Evolutionary conservation across 2,113 vertebrate genomes (phyloP).

Genomic region (Xiphophorus couchianus): DNA sequence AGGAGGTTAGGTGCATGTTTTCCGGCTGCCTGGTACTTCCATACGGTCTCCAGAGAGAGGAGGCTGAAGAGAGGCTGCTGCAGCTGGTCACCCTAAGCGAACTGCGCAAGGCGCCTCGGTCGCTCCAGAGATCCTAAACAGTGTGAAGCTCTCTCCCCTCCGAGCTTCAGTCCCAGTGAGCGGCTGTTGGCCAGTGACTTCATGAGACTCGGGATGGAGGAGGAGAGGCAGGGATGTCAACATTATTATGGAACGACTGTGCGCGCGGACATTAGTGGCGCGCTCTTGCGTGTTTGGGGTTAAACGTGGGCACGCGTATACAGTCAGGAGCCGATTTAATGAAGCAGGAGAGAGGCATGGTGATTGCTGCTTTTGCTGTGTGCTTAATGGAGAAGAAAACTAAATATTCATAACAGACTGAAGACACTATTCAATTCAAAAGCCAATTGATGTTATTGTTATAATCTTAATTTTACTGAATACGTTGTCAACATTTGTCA

Average conservation of each 20-base stretch:
- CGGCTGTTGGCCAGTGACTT: slow-evolving; percentile 44
- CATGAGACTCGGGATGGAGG: slow-evolving; percentile 16
- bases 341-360: neutral
- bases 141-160: slow-evolving; percentile 51
- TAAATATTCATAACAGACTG: too few species aligned
- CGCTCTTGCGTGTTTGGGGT: neutral
- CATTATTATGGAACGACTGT: neutral
- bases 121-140: slow-evolving; percentile 32
- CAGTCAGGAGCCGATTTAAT: neutral
- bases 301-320: neutral
- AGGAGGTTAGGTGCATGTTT: slow-evolving; percentile 55
- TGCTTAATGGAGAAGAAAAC: neutral
- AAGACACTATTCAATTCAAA: neutral
- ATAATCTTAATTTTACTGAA: too few species aligned
- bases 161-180: slow-evolving; percentile 46
- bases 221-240: slow-evolving; percentile 22
- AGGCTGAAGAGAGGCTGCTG: slow-evolving; percentile 28
- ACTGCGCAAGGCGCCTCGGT: slow-evolving; percentile 27
- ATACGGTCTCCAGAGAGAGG: slow-evolving; percentile 40
- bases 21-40: slow-evolving; percentile 39
- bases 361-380: neutral
- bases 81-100: slow-evolving; percentile 38
- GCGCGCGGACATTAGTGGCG: too few species aligned
- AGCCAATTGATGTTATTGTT: too few species aligned
- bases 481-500: too few species aligned